phyloP scores from a whole-genome alignment of 1,140 invertebrate species.

The Drosophila suzukii region DNA sequence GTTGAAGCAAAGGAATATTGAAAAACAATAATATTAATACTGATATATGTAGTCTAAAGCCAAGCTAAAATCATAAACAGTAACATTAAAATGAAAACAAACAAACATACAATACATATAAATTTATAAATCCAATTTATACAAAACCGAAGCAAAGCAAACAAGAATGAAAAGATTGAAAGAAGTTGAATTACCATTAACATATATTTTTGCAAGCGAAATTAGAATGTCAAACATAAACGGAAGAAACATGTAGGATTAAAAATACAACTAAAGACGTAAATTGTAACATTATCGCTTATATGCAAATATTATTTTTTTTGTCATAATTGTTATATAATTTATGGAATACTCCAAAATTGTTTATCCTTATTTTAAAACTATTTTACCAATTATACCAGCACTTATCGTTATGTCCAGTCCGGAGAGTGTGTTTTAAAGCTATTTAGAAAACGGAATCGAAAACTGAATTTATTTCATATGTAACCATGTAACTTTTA shows the following conservation, averaged over 20 bases:
- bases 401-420: constrained; percentile 22
- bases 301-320: constrained; percentile 20
- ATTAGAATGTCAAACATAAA: constrained; percentile 72
- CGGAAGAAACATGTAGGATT: constrained; percentile 44
- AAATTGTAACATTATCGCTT: constrained; percentile 37
- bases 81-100: constrained; percentile 28
- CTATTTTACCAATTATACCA: constrained; percentile 1
- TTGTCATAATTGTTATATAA: constrained; percentile 51
- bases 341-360: constrained; percentile 63
- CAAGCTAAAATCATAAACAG: constrained; percentile 73
- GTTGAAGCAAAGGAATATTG: constrained; percentile 52
- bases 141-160: constrained; percentile 28
- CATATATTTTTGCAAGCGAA: constrained; percentile 75
- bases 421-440: constrained; percentile 34
- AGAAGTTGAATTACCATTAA: constrained; percentile 52
- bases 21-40: constrained; percentile 69
- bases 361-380: constrained; percentile 28
- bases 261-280: constrained; percentile 63
- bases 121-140: constrained; percentile 73
- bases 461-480: constrained; percentile 21
- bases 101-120: constrained; percentile 52
- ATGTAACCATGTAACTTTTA: constrained; percentile 10
- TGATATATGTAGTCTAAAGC: constrained; percentile 68
- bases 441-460: constrained; percentile 8
- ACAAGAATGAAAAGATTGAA: constrained; percentile 25